These are phyloP conservation scores for Fragum fragum DNA, from an alignment of 2,888 invertebrate species.

Conservation along the genomic window DNA sequence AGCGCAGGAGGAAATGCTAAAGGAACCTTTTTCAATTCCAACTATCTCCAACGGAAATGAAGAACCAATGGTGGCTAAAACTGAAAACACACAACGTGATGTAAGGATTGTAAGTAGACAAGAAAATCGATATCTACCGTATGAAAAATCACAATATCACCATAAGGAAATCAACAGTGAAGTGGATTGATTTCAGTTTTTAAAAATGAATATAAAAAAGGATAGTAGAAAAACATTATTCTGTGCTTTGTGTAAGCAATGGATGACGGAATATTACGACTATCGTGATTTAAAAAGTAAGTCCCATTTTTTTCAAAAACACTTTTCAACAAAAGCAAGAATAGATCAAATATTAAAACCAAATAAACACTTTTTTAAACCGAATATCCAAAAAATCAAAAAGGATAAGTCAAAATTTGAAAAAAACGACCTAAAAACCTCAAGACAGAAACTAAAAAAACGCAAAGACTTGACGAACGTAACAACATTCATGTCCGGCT, in stretches of 20 bases:
- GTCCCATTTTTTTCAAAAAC: constrained; percentile 29
- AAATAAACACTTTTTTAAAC: too few relatives aligned
- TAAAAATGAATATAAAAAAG: neutral
- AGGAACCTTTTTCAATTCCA: too few relatives aligned
- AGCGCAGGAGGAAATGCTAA: too few relatives aligned
- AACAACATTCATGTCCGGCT: constrained; percentile 32
- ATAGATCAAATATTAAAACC: neutral
- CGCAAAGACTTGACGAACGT: constrained; percentile 23
- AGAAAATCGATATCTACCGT: too few relatives aligned
- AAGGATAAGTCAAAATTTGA: neutral
- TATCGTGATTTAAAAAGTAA: constrained; percentile 42
- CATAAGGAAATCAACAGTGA: too few relatives aligned
- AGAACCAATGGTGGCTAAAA: too few relatives aligned
- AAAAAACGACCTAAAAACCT: neutral
- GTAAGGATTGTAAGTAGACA: too few relatives aligned
- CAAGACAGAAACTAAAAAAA: neutral
- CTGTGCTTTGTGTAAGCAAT: constrained; percentile 43
- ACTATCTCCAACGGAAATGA: too few relatives aligned
- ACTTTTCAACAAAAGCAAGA: constrained; percentile 5
- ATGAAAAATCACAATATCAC: too few relatives aligned
- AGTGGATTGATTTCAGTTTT: too few relatives aligned
- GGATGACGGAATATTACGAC: constrained; percentile 52
- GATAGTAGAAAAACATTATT: constrained; percentile 41
- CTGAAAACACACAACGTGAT: too few relatives aligned
- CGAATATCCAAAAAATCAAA: neutral